Base-by-base conservation (phyloP, 2,888 invertebrate genomes). In the Aproaerema taeniolella region DNA sequence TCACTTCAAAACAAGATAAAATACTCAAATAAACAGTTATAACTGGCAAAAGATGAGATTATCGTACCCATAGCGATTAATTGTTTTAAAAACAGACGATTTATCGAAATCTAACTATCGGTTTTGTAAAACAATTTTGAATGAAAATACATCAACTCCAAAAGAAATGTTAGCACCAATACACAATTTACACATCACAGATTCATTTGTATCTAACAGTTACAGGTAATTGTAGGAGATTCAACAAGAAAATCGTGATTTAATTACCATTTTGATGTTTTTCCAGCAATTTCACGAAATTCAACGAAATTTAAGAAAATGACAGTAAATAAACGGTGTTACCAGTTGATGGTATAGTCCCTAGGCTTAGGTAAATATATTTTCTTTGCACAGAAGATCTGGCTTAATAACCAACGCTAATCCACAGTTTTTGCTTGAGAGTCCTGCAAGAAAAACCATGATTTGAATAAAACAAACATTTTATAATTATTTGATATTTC, bases 191-290 rank as follows among this genome's bases (percentile, higher is more conserved):
- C 6, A 41, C 2, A 37, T 16, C 13, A 1, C 8, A 12, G 5
- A 28, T 38, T 9, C 1, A n/a, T 9, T 38, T 32, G 1, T 5
- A n/a, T 4, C 7, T 8, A 24, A 24, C 26, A 11, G 36, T 43
- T 30, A 1, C 1, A 9, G 0, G 7, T 41, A 59, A 43, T 35
- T 11, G 25, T n/a, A 0, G 25, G 33, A 40, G 83, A 83, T 83
- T 75, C 51, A 12, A 30, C 1, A 2, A 50, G 46, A 67, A 73
- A 66, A 50, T 49, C 35, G 0, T 48, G 76, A 75, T 81, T 70
- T 10, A 68, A 49, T 81, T 83, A 83, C 83, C 83, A 83, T 83
- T 75, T 80, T 80, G 67, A 50, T 50, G 46, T 50, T 52, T 49
- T 55, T 45, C 50, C 54, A 64, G 2, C 8, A 40, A 35, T 12